These are phyloP conservation scores for Scaptomyza polygonia DNA, from an alignment of 2,888 invertebrate genomes.

Conservation along the genomic window DNA sequence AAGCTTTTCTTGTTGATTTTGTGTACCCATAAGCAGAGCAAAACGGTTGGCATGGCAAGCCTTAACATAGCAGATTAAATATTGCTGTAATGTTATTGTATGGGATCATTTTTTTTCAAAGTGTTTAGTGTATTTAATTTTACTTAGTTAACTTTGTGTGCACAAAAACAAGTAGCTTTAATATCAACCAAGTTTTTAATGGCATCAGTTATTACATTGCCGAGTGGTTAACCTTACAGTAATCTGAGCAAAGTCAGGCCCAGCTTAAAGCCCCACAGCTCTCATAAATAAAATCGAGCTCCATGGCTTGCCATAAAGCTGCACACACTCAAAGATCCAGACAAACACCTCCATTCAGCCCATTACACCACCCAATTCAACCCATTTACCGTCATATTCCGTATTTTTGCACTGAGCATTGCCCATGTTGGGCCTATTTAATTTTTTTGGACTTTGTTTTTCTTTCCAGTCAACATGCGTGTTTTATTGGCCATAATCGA, in stretches of 20 bases:
- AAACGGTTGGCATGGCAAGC: too few species aligned
- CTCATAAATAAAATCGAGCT: conserved; percentile 39
- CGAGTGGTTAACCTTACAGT: conserved; percentile 37
- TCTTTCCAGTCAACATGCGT: conserved; percentile 30
- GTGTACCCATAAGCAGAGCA: too few species aligned
- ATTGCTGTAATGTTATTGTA: too few species aligned
- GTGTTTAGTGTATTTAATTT: too few species aligned
- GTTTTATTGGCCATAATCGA: conserved; percentile 72
- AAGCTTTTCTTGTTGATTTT: too few species aligned
- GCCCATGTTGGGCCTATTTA: conserved; percentile 52
- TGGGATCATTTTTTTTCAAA: too few species aligned
- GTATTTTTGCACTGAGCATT: conserved; percentile 42
- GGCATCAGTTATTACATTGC: conserved; percentile 7
- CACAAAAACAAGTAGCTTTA: neutral
- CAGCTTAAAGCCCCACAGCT: conserved; percentile 22
- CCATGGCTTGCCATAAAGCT: conserved; percentile 3
- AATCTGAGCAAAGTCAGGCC: conserved; percentile 46
- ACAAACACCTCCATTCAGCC: conserved; percentile 13
- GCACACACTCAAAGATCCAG: conserved; percentile 13
- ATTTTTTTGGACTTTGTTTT: conserved; percentile 40
- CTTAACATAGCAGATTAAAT: too few species aligned
- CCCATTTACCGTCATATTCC: conserved; percentile 23
- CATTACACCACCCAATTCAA: conserved; percentile 1
- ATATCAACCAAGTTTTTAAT: conserved; percentile 2
- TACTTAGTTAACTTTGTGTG: too few species aligned